Conservation (phyloP, 2,113 vertebrate species). For the Nerophis ophidion region DNA sequence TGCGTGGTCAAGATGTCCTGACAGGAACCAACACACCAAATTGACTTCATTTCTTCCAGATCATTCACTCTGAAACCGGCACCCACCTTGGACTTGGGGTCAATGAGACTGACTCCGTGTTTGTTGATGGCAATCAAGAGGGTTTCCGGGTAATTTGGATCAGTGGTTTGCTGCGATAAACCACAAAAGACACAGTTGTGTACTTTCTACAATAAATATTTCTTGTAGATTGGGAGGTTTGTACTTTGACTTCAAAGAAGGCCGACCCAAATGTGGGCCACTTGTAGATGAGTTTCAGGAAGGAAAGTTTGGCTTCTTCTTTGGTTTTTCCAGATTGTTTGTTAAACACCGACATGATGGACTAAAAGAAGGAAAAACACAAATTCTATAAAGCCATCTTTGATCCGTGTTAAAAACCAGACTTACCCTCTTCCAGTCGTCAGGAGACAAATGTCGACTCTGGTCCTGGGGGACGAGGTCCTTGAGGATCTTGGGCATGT, state of each 20-base stretch:
- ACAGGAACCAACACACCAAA: background rate
- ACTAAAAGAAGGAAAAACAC: constrained; percentile 63
- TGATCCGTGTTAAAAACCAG: background rate
- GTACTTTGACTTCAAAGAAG: constrained; percentile 98
- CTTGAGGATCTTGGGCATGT: constrained; percentile 86
- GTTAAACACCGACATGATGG: constrained; percentile 87
- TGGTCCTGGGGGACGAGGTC: constrained; percentile 94
- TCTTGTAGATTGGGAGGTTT: background rate
- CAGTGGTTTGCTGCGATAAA: constrained; percentile 87
- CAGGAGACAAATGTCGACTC: constrained; percentile 83
- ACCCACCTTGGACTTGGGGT: constrained; percentile 89
- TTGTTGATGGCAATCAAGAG: constrained; percentile 97
- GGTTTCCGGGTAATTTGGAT: constrained; percentile 95
- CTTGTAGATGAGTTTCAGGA: constrained; percentile 92
- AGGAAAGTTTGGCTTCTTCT: constrained; percentile 92
- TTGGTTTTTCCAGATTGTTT: constrained; percentile 86
- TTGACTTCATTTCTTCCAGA: too few relatives aligned
- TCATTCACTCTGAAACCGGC: background rate
- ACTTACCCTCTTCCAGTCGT: constrained; percentile 93
- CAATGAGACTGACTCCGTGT: constrained; percentile 94
- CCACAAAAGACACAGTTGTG: background rate
- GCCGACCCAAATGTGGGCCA: constrained; percentile 97
- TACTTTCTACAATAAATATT: background rate
- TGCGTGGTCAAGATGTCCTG: constrained; percentile 92
- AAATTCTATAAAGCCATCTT: background rate